phyloP scores from a whole-genome alignment of 2,888 invertebrate species.

The Anthophora plumipes region DNA sequence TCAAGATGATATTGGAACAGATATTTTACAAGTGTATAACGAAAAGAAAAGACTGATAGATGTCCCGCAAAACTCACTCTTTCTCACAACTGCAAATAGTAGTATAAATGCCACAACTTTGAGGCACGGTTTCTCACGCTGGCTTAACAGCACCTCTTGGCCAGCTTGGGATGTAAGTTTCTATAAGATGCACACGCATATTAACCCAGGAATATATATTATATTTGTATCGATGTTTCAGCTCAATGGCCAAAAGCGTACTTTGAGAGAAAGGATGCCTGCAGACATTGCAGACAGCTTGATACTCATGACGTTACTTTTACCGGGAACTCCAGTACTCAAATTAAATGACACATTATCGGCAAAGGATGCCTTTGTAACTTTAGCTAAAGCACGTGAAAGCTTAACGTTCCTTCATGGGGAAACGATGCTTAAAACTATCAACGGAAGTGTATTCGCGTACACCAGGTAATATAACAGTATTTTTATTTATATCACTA shows the following conservation, averaged over 20 bases:
- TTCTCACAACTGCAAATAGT: slow-evolving; percentile 72
- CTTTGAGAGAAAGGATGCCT: slow-evolving; percentile 78
- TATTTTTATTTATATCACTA: slow-evolving; percentile 1
- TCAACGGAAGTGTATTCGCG: slow-evolving; percentile 87
- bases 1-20: slow-evolving; percentile 77
- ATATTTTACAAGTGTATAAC: slow-evolving; percentile 76
- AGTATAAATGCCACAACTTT: slow-evolving; percentile 71
- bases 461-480: slow-evolving; percentile 88
- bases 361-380: slow-evolving; percentile 79
- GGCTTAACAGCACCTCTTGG: slow-evolving; percentile 81
- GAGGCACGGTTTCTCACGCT: slow-evolving; percentile 67
- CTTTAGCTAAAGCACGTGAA: slow-evolving; percentile 84
- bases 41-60: slow-evolving; percentile 75
- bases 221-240: slow-evolving; percentile 50
- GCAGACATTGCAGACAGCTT: slow-evolving; percentile 86
- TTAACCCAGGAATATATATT: background rate
- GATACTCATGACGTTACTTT: slow-evolving; percentile 89
- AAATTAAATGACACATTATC: slow-evolving; percentile 81
- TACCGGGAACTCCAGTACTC: slow-evolving; percentile 92
- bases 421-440: slow-evolving; percentile 71
- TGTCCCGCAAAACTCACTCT: slow-evolving; percentile 78
- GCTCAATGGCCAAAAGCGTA: slow-evolving; percentile 75
- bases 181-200: background rate
- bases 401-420: slow-evolving; percentile 90
- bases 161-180: slow-evolving; percentile 86